Conservation (phyloP, 1,140 invertebrate genomes). For the Panagrolaimus sp. region DNA sequence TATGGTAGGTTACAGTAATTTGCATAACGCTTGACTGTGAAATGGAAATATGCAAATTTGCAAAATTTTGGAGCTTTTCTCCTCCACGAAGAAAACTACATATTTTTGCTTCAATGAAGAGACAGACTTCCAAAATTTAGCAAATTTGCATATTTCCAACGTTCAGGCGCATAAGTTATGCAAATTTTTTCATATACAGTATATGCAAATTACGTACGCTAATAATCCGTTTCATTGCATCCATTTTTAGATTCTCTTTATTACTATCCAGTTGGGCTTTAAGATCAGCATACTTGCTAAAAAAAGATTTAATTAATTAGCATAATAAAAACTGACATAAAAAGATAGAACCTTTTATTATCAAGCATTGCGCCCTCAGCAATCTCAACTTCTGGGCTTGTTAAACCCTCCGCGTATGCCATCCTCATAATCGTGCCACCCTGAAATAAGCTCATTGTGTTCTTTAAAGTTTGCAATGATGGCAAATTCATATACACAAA, state of each 20-base stretch:
- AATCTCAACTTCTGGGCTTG: slow-evolving; percentile 55
- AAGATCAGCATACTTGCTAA: slow-evolving; percentile 62
- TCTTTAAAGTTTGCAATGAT: background rate
- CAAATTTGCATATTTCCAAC: too few relatives aligned
- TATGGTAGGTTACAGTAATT: slow-evolving; percentile 21
- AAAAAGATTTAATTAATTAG: too few relatives aligned
- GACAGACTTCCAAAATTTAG: too few relatives aligned
- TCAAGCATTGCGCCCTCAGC: slow-evolving; percentile 57
- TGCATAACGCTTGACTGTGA: too few relatives aligned
- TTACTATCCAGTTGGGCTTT: slow-evolving; percentile 88
- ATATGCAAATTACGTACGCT: slow-evolving; percentile 66
- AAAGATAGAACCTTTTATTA: slow-evolving; percentile 30
- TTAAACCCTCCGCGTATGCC: slow-evolving; percentile 62
- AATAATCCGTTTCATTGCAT: slow-evolving; percentile 99
- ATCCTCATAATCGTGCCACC: slow-evolving; percentile 65
- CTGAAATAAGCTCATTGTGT: slow-evolving; percentile 31
- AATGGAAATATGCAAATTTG: too few relatives aligned
- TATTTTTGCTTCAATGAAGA: too few relatives aligned
- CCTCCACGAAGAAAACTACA: too few relatives aligned
- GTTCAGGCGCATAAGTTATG: too few relatives aligned
- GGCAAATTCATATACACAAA: too few relatives aligned
- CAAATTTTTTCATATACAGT: slow-evolving; percentile 20
- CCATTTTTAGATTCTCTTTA: slow-evolving; percentile 90
- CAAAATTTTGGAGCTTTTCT: too few relatives aligned
- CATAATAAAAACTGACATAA: too few relatives aligned